Evolutionary conservation across 2,888 invertebrate species (phyloP), one percentile per base, ranked within the genome.

Genomic region (Pyrocoelia pectoralis): DNA sequence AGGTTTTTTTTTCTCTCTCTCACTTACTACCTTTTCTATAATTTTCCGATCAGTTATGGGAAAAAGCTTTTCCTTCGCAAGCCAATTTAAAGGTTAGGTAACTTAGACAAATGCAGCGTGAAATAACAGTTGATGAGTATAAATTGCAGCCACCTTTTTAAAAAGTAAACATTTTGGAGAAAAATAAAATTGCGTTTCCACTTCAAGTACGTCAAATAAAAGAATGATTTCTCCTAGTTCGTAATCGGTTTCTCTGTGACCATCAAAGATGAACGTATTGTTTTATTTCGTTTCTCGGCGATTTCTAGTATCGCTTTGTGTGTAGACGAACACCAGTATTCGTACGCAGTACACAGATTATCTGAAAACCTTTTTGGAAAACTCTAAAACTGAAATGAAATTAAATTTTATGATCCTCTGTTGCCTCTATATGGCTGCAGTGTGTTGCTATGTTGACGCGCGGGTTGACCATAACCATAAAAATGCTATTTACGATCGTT

Each of bases 371-470:
- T 69, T 71, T 71, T 71, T 68, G 53, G 69, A 69, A 69, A 69
- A 70, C 69, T 69, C 67, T 68, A 69, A 70, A 70, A 64, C 68
- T 64, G 65, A 69, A 72, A 72, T 72, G 70, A 70, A 72, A 72
- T 72, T 72, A 70, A 70, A 69, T 70, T 72, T 72, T 72, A 72
- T 61, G 68, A 61, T 57, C 64, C 53, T 48, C 43, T 55, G 58
- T 61, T 61, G 65, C 56, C 57, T 41, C 57, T 61, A 65, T 56
- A 57, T 43, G 60, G 60, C 61, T 65, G 55, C 58, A 58, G 56
- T 61, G 63, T 60, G 66, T 50, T 63, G 65, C 56, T 59, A 65
- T 60, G 64, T 58, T 61, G 64, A 60, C 65, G 68, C 66, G 64
- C 56, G 64, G 67, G 64, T 56, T 63, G 60, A 65, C 67, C 64